A percentile compares a stretch with the other conserved stretches of the same genome.
These are phyloP conservation scores for Helostoma temminkii DNA, from an alignment of 2,797 vertebrate genomes.

Conservation along the genomic window DNA sequence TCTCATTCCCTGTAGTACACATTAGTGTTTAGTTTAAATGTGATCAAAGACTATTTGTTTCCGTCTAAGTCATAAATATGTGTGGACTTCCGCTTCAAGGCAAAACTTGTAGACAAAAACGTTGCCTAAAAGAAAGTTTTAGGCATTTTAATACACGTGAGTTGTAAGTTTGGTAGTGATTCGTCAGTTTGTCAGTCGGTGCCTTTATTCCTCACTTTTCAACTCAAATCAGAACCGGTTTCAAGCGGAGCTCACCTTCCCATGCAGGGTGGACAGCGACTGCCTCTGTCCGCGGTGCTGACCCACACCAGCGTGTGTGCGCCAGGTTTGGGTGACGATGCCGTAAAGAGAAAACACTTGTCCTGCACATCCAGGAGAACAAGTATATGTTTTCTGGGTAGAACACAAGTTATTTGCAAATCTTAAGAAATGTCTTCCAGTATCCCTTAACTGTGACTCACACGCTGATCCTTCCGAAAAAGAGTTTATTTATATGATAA, in stretches of 20 bases:
- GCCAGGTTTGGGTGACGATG: not conserved
- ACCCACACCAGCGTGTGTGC: conserved; percentile 10
- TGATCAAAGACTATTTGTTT: not conserved
- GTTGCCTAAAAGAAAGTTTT: conserved; percentile 30
- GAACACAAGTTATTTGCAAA: too few species aligned
- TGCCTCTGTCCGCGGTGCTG: conserved; percentile 65
- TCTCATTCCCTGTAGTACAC: conserved; percentile 4
- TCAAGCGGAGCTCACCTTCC: conserved; percentile 6
- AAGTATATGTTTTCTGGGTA: not conserved
- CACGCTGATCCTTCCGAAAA: too few species aligned
- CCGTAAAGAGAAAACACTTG: not conserved
- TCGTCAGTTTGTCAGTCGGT: not conserved
- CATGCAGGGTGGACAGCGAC: not conserved
- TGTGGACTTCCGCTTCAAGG: not conserved
- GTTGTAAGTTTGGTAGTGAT: not conserved
- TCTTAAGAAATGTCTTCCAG: too few species aligned
- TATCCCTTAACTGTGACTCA: too few species aligned
- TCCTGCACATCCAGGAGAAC: not conserved
- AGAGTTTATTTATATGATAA: too few species aligned
- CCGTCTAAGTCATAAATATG: not conserved
- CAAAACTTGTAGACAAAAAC: not conserved
- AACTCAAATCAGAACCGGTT: not conserved
- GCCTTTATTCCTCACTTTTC: not conserved
- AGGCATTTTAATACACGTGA: not conserved
- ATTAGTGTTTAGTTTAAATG: not conserved